Base-by-base conservation (phyloP, 2,888 invertebrate species). In the Agapetus fuscipes region DNA sequence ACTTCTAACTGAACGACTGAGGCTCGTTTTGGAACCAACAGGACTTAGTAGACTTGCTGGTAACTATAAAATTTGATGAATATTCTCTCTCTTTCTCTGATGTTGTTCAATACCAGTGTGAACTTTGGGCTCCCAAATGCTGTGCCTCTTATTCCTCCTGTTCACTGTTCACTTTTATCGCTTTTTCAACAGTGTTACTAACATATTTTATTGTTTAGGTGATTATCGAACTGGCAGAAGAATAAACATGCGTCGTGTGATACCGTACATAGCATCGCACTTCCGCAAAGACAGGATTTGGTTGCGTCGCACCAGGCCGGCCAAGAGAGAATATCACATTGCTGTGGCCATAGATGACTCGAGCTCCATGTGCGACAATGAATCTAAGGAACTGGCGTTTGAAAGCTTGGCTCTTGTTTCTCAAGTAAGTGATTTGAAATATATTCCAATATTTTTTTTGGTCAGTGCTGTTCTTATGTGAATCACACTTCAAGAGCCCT, bases 281-380 rank as follows among this genome's bases (percentile, higher is more conserved):
- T 99, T 96, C 66, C 78, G 97, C 30, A 98, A 98, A 60, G 97
- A 99, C 60, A 95, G 96, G 61, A 99, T 99, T 55, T 99, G 98
- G 98, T 58, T 99, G 54, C 72, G 97, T 10, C 72, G 98, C 37
- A 96, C 93, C 0, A 93, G 93, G 59, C 94, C 95, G 0, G 91
- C 90, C 1, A 90, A 93, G 56, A 73, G 98, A 32, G 87, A 97
- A 52, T 98, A 98, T 62, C 95, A 95, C 61, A 90, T 97, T 33
- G 80, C 94, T 13, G 72, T 99, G 30, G 97, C 98, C 0, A 80
- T 99, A 4, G 98, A 99, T 58, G 96, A 99, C 60, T 97, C 97
- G 7, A 83, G 83, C 54, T 80, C 80, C 3, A 90, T 90, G 90
- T 75, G 81, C n/a, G 86, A 89, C 52, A 89, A 86, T 54, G 79